These are phyloP conservation scores for Yponomeuta plumbellus DNA, from an alignment of 2,888 invertebrate genomes.

Conservation along the genomic window DNA sequence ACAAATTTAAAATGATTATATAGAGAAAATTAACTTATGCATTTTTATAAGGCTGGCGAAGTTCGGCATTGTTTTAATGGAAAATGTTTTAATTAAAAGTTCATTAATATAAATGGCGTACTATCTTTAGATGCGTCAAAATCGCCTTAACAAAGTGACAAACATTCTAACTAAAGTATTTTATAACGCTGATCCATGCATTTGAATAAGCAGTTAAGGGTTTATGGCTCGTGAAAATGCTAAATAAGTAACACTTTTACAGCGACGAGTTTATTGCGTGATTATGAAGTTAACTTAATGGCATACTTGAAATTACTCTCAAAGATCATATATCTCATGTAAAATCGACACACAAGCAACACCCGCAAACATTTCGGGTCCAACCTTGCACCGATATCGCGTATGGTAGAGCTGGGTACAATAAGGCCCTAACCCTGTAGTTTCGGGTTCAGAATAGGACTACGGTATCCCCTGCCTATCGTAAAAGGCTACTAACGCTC, in stretches of 20 bases:
- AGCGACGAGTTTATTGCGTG: background rate
- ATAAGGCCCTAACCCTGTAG: too few relatives aligned
- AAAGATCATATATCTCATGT: background rate
- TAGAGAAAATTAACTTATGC: background rate
- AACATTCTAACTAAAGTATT: background rate
- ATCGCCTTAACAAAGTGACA: background rate
- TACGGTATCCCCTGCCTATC: too few relatives aligned
- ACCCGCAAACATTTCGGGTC: too few relatives aligned
- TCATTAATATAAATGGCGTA: background rate
- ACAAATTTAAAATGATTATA: background rate
- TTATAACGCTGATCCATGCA: background rate
- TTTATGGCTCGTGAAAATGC: conserved; percentile 3
- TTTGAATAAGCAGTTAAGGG: background rate
- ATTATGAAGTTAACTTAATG: background rate
- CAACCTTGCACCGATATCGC: too few relatives aligned
- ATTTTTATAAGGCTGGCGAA: background rate
- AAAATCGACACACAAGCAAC: too few relatives aligned
- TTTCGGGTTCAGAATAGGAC: too few relatives aligned
- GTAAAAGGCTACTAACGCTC: too few relatives aligned
- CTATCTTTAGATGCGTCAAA: background rate
- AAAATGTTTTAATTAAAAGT: background rate
- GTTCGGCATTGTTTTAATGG: background rate
- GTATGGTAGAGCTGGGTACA: too few relatives aligned
- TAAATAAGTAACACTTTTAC: conserved; percentile 1
- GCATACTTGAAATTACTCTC: background rate